Conservation (phyloP, 2,888 invertebrate genomes). For the Spisula solida region DNA sequence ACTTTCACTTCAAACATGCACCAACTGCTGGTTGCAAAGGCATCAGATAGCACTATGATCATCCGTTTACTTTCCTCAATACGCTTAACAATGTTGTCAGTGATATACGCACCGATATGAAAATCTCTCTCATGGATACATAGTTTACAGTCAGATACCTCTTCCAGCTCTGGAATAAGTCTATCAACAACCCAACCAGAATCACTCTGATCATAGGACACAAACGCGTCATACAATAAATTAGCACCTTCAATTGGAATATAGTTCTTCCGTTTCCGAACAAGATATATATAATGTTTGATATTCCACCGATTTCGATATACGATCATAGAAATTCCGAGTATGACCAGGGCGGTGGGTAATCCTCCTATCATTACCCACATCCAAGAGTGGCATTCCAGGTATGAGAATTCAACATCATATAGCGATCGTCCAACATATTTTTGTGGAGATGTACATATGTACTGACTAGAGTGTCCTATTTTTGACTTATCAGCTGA, state of each 20-base stretch:
- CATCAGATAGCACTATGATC: slow-evolving; percentile 90
- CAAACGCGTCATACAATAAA: slow-evolving; percentile 90
- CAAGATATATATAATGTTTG: slow-evolving; percentile 22
- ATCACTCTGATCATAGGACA: slow-evolving; percentile 91
- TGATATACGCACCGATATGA: slow-evolving; percentile 91
- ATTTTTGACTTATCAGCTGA: neutral
- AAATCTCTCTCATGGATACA: slow-evolving; percentile 92
- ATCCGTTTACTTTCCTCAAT: slow-evolving; percentile 91
- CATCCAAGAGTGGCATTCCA: slow-evolving; percentile 14
- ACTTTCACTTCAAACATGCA: slow-evolving; percentile 92
- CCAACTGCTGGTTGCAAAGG: slow-evolving; percentile 91
- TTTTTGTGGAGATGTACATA: neutral
- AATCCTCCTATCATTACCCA: neutral
- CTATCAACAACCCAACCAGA: slow-evolving; percentile 91
- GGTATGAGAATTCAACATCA: neutral
- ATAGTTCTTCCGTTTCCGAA: slow-evolving; percentile 33
- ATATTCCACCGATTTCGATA: slow-evolving; percentile 9
- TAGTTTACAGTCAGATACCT: slow-evolving; percentile 86
- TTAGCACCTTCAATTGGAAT: slow-evolving; percentile 10
- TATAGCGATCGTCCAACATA: neutral
- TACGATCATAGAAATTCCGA: neutral
- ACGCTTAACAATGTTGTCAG: slow-evolving; percentile 91
- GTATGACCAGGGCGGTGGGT: neutral
- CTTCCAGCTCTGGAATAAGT: slow-evolving; percentile 90
- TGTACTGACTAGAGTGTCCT: neutral